phyloP scores from a whole-genome alignment of 2,888 invertebrate species.

The Drosophila stalkeri region DNA sequence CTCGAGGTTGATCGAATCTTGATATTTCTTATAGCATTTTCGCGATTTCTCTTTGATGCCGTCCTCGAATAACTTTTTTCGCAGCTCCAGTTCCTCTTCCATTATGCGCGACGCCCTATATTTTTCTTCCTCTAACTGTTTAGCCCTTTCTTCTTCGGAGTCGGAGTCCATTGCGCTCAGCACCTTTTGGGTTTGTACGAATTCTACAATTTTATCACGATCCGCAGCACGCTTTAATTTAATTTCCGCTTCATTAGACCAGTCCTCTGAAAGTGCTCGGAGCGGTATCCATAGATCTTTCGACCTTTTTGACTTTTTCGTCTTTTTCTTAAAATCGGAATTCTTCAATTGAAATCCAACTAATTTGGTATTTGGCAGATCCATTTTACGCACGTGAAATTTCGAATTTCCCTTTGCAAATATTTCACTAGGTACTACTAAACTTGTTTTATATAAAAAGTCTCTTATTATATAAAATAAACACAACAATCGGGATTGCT shows the following conservation, averaged over 20 bases:
- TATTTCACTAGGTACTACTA: not conserved
- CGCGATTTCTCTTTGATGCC: not conserved
- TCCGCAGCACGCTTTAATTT: not conserved
- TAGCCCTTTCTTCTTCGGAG: not conserved
- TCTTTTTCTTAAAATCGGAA: not conserved
- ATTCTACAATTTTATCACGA: not conserved
- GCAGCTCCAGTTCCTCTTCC: not conserved
- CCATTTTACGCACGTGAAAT: constrained; percentile 11
- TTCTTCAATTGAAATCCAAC: not conserved
- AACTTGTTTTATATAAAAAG: not conserved
- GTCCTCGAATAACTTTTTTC: not conserved
- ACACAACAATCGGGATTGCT: not conserved
- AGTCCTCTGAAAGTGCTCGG: not conserved
- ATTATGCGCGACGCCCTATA: rapidly evolving
- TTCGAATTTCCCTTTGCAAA: constrained; percentile 2
- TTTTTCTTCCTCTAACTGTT: not conserved
- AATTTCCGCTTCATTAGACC: too few species aligned
- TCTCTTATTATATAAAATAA: not conserved
- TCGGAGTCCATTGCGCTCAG: not conserved
- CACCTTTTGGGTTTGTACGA: not conserved
- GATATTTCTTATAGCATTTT: not conserved
- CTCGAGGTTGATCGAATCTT: not conserved
- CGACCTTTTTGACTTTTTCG: not conserved
- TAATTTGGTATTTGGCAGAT: not conserved
- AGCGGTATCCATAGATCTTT: not conserved